Evolutionary conservation across 2,888 invertebrate genomes (phyloP).

Genomic region (Brachypalpus laphriformis): DNA sequence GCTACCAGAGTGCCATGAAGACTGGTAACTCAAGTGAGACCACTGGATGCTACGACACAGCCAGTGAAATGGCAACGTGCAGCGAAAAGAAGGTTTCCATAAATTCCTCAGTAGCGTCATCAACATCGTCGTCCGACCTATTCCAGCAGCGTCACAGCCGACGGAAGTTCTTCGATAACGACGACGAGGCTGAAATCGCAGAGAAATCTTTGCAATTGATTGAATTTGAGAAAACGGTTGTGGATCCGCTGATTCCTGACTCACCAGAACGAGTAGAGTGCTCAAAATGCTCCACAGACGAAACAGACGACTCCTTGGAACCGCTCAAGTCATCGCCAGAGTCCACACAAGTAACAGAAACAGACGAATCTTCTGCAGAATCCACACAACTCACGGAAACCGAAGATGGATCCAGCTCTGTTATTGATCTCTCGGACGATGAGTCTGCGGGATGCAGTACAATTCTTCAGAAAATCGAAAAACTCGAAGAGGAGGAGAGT

Average conservation of each 20-base stretch:
- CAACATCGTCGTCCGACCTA: conserved; percentile 35
- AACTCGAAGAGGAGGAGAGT: neutral
- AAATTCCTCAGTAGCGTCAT: conserved; percentile 17
- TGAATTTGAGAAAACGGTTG: conserved; percentile 76
- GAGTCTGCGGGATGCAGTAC: conserved; percentile 61
- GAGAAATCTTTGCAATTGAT: conserved; percentile 76
- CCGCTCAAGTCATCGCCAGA: conserved; percentile 29
- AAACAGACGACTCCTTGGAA: conserved; percentile 13
- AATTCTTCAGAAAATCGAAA: conserved; percentile 29
- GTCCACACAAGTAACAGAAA: neutral
- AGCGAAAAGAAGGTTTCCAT: conserved; percentile 63
- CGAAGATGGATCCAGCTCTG: conserved; percentile 30
- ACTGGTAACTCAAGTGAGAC: conserved; percentile 63
- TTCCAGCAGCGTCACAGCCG: conserved; percentile 43
- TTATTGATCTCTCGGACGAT: conserved; percentile 75
- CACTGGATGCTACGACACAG: conserved; percentile 80
- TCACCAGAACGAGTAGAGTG: conserved; percentile 6
- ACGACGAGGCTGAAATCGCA: conserved; percentile 15
- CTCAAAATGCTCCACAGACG: neutral
- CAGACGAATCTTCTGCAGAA: conserved; percentile 31
- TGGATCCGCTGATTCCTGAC: neutral
- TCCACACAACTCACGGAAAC: conserved; percentile 22
- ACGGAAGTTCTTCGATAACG: conserved; percentile 43
- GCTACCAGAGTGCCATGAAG: conserved; percentile 77
- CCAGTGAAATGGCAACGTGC: conserved; percentile 76